Percentiles rank a stretch among this genome's conserved stretches.
Conservation (phyloP, 2,888 invertebrate species). For the Invenusta paracnida region DNA sequence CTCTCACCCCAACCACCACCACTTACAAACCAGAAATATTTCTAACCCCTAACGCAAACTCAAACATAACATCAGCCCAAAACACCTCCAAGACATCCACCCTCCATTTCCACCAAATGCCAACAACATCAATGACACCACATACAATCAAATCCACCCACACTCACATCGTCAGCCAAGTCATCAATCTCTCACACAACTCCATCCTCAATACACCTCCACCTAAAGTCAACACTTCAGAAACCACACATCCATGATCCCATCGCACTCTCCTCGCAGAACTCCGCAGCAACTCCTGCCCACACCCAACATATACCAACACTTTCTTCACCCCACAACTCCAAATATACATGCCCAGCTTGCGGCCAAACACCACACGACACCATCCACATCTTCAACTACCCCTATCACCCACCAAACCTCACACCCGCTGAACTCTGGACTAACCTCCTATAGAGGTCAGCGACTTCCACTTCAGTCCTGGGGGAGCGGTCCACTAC, state of each 20-base stretch:
- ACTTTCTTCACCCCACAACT: not conserved
- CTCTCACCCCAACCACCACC: not conserved
- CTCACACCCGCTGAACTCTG: constrained; percentile 17
- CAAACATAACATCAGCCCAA: not conserved
- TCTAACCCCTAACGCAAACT: not conserved
- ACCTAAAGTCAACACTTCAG: not conserved
- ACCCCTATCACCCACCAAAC: not conserved
- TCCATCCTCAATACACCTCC: not conserved
- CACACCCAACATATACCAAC: not conserved
- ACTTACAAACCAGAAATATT: not conserved
- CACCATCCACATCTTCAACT: not conserved
- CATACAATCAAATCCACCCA: not conserved
- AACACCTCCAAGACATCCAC: not conserved
- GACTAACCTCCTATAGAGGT: not conserved
- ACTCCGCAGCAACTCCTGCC: not conserved
- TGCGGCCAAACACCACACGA: not conserved
- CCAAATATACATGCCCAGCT: not conserved
- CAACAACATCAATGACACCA: not conserved
- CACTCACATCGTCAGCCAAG: not conserved
- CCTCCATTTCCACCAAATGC: not conserved
- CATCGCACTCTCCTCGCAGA: not conserved
- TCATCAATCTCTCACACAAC: not conserved
- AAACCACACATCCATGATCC: not conserved
- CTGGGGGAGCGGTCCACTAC: not conserved
- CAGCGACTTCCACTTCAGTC: constrained; percentile 9